These are phyloP conservation scores for Argya squamiceps DNA, from an alignment of 2,797 vertebrate genomes.

Conservation along the genomic window DNA sequence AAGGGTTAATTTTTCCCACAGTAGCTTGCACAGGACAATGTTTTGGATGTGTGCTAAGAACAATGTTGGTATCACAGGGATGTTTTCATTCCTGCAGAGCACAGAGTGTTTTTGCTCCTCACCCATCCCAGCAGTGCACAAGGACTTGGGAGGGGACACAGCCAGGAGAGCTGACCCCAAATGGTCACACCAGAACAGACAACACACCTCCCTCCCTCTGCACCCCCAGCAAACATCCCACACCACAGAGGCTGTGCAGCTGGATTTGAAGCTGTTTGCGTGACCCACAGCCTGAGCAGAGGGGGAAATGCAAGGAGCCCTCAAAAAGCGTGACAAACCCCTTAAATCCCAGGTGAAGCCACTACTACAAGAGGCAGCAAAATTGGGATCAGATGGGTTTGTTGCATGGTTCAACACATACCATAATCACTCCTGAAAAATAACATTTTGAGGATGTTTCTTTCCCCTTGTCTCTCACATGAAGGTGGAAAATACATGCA, in stretches of 20 bases:
- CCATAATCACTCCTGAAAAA: background rate
- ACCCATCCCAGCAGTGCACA: background rate
- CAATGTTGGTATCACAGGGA: background rate
- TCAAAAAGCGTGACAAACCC: background rate
- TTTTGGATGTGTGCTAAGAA: background rate
- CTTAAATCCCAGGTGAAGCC: background rate
- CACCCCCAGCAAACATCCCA: background rate
- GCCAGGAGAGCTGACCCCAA: background rate
- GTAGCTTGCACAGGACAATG: background rate
- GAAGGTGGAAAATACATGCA: background rate
- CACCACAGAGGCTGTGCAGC: background rate
- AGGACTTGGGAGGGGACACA: background rate
- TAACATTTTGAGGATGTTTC: background rate
- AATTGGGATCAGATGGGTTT: background rate
- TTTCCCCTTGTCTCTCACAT: background rate
- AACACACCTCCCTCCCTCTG: background rate
- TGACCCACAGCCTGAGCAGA: background rate
- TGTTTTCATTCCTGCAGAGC: background rate
- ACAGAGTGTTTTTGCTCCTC: background rate
- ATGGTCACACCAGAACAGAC: accelerated
- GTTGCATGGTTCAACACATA: background rate
- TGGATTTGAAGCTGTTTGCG: background rate
- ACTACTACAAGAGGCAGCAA: background rate
- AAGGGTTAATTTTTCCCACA: background rate
- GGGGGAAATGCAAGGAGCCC: background rate